phyloP scores from a whole-genome alignment of 92 coral and sea anemone species.

The Pocillopora grandis region DNA sequence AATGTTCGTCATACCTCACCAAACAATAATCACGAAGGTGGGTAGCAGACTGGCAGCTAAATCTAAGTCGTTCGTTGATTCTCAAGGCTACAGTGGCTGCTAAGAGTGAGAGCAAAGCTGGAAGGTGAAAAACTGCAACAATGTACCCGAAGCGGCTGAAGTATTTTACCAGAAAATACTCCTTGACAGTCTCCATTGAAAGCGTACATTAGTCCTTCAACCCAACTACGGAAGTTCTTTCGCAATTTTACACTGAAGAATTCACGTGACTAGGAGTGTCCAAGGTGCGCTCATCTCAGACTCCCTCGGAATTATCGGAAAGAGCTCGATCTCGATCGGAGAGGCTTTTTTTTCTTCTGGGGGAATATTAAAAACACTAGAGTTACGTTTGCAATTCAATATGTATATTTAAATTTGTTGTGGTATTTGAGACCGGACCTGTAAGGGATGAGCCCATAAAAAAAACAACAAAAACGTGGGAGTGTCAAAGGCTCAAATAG shows the following conservation, averaged over 20 bases:
- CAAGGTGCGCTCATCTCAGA: too few relatives aligned
- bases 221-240: too few relatives aligned
- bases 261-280: too few relatives aligned
- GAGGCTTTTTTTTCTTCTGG: neutral
- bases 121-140: neutral
- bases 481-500: too few relatives aligned
- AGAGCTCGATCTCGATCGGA: too few relatives aligned
- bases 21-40: constrained; percentile 20
- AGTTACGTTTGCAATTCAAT: too few relatives aligned
- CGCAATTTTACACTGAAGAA: too few relatives aligned
- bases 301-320: too few relatives aligned
- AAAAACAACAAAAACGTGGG: too few relatives aligned
- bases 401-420: neutral
- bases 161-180: neutral
- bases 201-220: too few relatives aligned
- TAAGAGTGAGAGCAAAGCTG: neutral
- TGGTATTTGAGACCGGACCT: neutral
- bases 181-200: neutral
- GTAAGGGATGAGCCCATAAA: too few relatives aligned
- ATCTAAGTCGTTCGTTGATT: constrained; percentile 18
- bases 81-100: neutral
- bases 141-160: constrained; percentile 2
- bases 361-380: too few relatives aligned
- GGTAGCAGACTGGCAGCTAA: constrained; percentile 7
- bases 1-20: constrained; percentile 41